Percentiles rank a stretch among this genome's conserved stretches.
phyloP scores from a whole-genome alignment of 1,140 invertebrate species.

The Onthophagus taurus region DNA sequence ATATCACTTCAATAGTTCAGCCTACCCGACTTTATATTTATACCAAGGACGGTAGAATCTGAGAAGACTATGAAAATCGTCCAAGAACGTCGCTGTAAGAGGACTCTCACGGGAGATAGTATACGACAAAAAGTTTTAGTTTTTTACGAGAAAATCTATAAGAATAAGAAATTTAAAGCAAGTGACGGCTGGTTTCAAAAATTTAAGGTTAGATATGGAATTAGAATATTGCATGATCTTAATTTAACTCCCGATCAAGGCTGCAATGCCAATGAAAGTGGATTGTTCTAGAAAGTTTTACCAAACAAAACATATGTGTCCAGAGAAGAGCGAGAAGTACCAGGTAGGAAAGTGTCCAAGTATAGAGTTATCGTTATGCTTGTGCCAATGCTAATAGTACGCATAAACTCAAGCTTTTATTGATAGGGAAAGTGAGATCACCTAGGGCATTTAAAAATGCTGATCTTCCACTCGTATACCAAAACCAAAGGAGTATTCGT shows the following conservation, averaged over 20 bases:
- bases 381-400: slow-evolving; percentile 34
- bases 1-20: no score
- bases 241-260: slow-evolving; percentile 26
- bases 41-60: no score
- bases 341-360: slow-evolving; percentile 31
- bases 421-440: background rate
- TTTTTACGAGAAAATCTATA: no score
- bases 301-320: slow-evolving; percentile 29
- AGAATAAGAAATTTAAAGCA: no score
- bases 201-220: no score
- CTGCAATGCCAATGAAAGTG: slow-evolving; percentile 30
- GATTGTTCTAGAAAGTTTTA: slow-evolving; percentile 28
- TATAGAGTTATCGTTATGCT: slow-evolving; percentile 33
- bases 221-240: slow-evolving; percentile 14
- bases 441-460: slow-evolving; percentile 2
- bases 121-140: no score
- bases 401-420: slow-evolving; percentile 26
- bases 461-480: background rate
- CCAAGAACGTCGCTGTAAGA: no score
- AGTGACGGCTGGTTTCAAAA: no score
- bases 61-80: no score
- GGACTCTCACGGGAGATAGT: no score
- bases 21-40: no score
- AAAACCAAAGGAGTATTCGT: slow-evolving; percentile 4
- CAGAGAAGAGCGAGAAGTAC: slow-evolving; percentile 22